A percentile compares a stretch with the other conserved stretches of the same genome.
Conservation (phyloP, 1,140 invertebrate genomes). For the Drosophila yakuba region DNA sequence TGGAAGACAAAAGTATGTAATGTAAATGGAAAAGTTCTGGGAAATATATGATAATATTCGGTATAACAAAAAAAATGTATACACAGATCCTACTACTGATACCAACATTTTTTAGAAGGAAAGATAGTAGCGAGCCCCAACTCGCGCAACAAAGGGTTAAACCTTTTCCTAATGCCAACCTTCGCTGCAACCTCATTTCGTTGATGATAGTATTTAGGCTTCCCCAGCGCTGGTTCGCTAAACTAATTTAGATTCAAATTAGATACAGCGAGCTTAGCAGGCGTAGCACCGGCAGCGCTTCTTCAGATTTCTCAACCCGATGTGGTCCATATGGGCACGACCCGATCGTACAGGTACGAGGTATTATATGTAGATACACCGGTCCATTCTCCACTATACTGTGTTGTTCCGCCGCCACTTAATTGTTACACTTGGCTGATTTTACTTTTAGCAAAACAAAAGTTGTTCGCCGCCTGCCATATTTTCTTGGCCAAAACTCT, state of each 20-base stretch:
- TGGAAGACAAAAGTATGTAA: too few relatives aligned
- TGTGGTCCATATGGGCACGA: slow-evolving; percentile 68
- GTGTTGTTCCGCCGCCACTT: slow-evolving; percentile 69
- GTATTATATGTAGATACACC: slow-evolving; percentile 17
- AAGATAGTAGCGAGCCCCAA: neutral
- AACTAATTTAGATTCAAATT: slow-evolving; percentile 83
- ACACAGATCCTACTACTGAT: too few relatives aligned
- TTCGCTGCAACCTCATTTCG: slow-evolving; percentile 35
- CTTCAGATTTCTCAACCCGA: slow-evolving; percentile 73
- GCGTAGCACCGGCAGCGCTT: slow-evolving; percentile 71
- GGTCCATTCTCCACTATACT: slow-evolving; percentile 17
- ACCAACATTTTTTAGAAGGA: neutral
- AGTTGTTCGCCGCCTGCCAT: slow-evolving; percentile 74
- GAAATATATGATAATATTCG: neutral
- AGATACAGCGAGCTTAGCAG: slow-evolving; percentile 73
- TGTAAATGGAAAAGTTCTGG: too few relatives aligned
- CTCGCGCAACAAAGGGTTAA: neutral
- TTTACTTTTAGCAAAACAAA: slow-evolving; percentile 81
- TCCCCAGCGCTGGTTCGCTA: slow-evolving; percentile 45
- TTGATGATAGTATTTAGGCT: slow-evolving; percentile 33
- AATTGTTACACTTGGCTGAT: slow-evolving; percentile 83
- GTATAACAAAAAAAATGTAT: too few relatives aligned
- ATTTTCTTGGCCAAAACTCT: slow-evolving; percentile 61
- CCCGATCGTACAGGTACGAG: slow-evolving; percentile 45
- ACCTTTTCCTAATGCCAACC: slow-evolving; percentile 26